Conservation (phyloP, 2,797 vertebrate genomes). For the Anguilla pacifica region DNA sequence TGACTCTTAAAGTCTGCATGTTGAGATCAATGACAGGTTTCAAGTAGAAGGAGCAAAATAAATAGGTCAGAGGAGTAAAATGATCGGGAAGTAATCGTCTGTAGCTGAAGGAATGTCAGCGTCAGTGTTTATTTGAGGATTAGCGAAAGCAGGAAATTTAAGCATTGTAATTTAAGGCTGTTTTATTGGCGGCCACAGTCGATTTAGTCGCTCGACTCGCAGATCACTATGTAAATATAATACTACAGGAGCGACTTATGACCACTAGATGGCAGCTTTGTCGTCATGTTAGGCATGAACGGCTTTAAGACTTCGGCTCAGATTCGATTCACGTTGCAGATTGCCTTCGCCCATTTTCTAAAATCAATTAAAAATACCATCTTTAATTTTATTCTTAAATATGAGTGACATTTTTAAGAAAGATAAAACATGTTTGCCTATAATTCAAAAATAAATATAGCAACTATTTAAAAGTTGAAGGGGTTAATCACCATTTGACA, state of each 20-base stretch:
- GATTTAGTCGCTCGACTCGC: background rate
- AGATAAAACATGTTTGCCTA: too few species aligned
- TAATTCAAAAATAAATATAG: too few species aligned
- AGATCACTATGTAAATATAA: background rate
- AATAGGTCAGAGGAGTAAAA: background rate
- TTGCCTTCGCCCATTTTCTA: background rate
- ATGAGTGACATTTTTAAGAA: too few species aligned
- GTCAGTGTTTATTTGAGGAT: background rate
- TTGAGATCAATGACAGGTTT: background rate
- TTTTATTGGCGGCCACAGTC: background rate
- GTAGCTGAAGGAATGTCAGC: background rate
- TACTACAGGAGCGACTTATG: background rate
- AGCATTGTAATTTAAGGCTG: background rate
- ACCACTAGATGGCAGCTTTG: slow-evolving; percentile 45
- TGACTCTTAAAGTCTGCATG: background rate
- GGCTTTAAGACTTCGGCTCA: background rate
- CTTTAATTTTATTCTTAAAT: too few species aligned
- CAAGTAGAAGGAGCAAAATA: background rate
- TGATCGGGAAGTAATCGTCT: background rate
- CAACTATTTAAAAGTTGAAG: too few species aligned
- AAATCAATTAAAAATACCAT: background rate
- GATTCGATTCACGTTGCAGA: background rate
- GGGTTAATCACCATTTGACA: too few species aligned
- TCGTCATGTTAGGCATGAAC: too few species aligned
- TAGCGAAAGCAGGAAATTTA: background rate